phyloP scores from a whole-genome alignment of 92 coral and sea anemone species.

The Heliopora coerulea region DNA sequence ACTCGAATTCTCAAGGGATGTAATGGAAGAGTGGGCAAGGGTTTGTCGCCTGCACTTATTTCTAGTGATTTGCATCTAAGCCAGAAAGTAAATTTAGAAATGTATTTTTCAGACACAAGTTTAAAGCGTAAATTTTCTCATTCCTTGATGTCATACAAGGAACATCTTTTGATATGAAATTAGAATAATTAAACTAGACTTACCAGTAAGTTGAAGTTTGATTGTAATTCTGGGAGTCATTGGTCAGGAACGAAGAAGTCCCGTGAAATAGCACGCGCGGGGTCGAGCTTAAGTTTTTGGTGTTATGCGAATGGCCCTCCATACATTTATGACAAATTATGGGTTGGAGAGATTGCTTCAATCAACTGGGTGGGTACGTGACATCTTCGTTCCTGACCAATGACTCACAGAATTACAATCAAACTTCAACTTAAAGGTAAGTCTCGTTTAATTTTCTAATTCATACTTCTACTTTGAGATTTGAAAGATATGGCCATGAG shows the following conservation, averaged over 20 bases:
- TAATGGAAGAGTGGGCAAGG: no score
- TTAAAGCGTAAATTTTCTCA: no score
- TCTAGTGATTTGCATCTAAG: no score
- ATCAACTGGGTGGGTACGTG: constrained; percentile 29
- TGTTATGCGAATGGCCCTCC: constrained; percentile 38
- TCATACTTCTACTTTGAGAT: constrained; percentile 19
- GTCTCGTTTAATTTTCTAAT: constrained; percentile 10
- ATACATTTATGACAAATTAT: background rate
- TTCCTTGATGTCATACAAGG: no score
- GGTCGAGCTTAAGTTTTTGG: constrained; percentile 25
- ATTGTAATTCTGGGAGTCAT: constrained; percentile 15
- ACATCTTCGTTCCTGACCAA: constrained; percentile 20
- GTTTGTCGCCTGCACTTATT: no score
- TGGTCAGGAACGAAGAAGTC: constrained; percentile 11
- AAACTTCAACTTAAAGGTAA: constrained; percentile 13
- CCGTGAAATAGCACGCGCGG: constrained; percentile 25
- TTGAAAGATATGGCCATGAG: no score
- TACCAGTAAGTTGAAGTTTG: no score
- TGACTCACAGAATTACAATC: constrained; percentile 5
- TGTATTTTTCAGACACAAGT: no score
- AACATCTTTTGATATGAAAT: no score
- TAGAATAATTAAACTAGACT: no score
- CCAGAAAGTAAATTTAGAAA: no score
- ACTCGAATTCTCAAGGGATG: no score
- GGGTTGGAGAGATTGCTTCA: background rate